Conservation (phyloP, 2,113 vertebrate species). For the Heterotilapia buettikoferi region DNA sequence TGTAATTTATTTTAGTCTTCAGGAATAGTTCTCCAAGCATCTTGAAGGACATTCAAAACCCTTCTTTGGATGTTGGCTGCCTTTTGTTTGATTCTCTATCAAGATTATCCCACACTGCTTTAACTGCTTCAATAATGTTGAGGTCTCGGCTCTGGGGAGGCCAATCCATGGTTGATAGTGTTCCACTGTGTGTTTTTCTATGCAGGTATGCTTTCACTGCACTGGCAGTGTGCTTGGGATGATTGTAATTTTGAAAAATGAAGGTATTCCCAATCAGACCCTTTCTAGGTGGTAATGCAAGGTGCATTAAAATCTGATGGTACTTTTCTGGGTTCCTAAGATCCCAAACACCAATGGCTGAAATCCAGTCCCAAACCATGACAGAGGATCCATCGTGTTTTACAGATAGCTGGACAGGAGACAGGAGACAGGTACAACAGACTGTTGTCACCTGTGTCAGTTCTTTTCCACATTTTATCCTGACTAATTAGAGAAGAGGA, state of each 20-base stretch:
- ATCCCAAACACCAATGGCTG: background rate
- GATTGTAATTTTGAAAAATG: background rate
- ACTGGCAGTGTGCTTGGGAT: background rate
- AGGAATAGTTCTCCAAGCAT: background rate
- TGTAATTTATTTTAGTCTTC: background rate
- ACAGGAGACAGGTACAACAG: background rate
- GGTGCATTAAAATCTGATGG: background rate
- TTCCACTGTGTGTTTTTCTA: background rate
- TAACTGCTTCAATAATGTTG: background rate
- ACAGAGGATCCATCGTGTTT: background rate
- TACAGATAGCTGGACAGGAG: background rate
- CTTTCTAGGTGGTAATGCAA: background rate
- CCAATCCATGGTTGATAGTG: background rate
- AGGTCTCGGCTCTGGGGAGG: background rate
- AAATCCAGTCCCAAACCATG: background rate
- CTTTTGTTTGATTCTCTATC: background rate
- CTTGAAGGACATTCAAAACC: background rate
- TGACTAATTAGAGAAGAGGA: background rate
- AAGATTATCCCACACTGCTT: background rate
- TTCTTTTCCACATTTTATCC: background rate
- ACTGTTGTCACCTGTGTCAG: background rate
- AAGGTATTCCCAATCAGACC: background rate
- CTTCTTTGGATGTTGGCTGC: background rate
- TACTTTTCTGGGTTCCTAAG: background rate
- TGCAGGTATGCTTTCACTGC: background rate